Evolutionary conservation across 2,888 invertebrate species (phyloP), one percentile per base, ranked within the genome.

Genomic region (Macropis europaea): DNA sequence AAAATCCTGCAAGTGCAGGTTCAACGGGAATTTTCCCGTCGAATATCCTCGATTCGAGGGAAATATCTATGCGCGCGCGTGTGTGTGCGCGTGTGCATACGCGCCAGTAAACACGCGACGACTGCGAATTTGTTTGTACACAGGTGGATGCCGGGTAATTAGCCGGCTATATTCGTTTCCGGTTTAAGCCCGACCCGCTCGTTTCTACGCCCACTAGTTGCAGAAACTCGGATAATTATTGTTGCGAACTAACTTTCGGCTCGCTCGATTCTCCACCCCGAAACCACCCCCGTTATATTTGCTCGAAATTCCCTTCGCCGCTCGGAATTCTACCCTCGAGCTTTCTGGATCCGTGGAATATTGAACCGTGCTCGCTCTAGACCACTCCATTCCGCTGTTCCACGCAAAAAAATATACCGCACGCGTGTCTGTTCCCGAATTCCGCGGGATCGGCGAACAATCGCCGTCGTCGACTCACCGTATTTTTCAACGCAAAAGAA

Each of bases 201-300:
- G 74, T 79, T 78, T 73, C n/a, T n/a, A n/a, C 76, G 79, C 77
- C 77, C 77, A 76, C 81, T 80, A 84, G 84, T 85, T 83, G 74
- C 81, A 74, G 80, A 86, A n/a, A 86, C 85, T 86, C 84, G 72
- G 80, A 85, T 87, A 86, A 87, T 87, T 87, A 86, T 86, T 84
- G 84, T 84, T 86, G 77, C 75, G 66, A 86, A 86, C 84, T 80
- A 82, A 82, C 83, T 83, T 74, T 71, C 76, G 69, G 83, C 80
- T 83, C 77, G 64, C 67, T 40, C 63, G 67, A 45, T 57, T 54
- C 52, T 34, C 24, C 34, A 22, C 26, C 7, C 34, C n/a, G 17
- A 22, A 30, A 17, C 32, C 42, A 17, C 30, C 40, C 7, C 15
- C 47, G 28, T 4, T 34, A 17, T 17, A 22, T 45, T 43, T 19